phyloP scores from a whole-genome alignment of 2,797 vertebrate species.

The Iguana delicatissima region DNA sequence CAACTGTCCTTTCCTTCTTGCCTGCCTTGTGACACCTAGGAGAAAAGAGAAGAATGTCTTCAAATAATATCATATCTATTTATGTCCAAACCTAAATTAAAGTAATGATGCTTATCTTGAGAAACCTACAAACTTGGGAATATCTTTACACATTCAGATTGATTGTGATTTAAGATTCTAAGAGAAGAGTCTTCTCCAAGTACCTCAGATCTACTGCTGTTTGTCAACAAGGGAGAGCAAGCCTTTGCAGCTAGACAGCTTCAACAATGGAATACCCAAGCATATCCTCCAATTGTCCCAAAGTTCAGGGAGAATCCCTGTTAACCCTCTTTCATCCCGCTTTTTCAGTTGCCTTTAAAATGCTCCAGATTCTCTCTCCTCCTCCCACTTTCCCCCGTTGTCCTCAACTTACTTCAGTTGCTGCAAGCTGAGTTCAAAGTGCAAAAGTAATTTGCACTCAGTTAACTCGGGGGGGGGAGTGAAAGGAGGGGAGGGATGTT shows the following conservation, averaged over 20 bases:
- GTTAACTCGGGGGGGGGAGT: too few species aligned
- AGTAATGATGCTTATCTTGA: background rate
- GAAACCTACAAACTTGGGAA: background rate
- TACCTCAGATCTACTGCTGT: background rate
- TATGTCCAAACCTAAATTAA: background rate
- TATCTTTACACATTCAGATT: background rate
- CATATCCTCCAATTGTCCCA: too few species aligned
- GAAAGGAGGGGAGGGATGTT: too few species aligned
- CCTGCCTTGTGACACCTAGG: conserved; percentile 20
- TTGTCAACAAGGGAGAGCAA: background rate
- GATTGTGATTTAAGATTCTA: background rate
- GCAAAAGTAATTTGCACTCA: too few species aligned
- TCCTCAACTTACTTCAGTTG: background rate
- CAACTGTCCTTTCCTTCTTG: conserved; percentile 25
- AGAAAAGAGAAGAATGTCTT: conserved; percentile 12
- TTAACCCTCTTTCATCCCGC: too few species aligned
- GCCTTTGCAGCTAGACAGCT: background rate
- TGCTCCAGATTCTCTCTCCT: too few species aligned
- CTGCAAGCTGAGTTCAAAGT: too few species aligned
- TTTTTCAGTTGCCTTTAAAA: too few species aligned
- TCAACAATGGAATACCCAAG: background rate
- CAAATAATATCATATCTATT: background rate
- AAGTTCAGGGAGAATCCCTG: too few species aligned
- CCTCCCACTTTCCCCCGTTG: background rate
- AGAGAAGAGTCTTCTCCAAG: background rate